phyloP scores from a whole-genome alignment of 2,113 vertebrate genomes.

The Callorhinus ursinus region DNA sequence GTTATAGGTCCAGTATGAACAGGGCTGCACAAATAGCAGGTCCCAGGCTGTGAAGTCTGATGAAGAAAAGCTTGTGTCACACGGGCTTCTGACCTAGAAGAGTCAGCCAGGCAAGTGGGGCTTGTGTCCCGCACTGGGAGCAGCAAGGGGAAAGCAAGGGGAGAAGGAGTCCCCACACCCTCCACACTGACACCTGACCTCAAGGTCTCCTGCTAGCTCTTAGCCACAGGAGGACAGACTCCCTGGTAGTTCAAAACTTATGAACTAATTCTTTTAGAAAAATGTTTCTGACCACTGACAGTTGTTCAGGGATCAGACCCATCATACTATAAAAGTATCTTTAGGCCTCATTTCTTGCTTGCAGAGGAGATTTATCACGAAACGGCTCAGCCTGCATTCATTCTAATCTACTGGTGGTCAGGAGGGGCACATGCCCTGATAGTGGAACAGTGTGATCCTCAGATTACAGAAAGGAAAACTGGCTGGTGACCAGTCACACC shows the following conservation, averaged over 20 bases:
- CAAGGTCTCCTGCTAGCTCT: neutral
- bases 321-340: neutral
- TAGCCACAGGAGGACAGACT: neutral
- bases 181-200: neutral
- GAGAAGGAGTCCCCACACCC: neutral
- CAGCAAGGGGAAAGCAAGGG: neutral
- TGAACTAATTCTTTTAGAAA: neutral
- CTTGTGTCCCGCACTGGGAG: neutral
- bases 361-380: neutral
- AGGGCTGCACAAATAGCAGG: accelerated
- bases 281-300: neutral
- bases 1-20: neutral
- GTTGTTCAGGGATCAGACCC: too few species aligned
- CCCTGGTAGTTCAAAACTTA: neutral
- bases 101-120: neutral
- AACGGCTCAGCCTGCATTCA: neutral
- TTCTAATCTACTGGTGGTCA: neutral
- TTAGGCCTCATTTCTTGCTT: neutral
- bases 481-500: neutral
- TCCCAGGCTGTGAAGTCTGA: neutral
- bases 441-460: neutral
- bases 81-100: neutral
- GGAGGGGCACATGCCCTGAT: neutral
- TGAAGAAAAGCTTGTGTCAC: neutral
- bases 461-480: neutral